Base-by-base conservation (phyloP, 2,113 vertebrate species). In the Collichthys lucidus region DNA sequence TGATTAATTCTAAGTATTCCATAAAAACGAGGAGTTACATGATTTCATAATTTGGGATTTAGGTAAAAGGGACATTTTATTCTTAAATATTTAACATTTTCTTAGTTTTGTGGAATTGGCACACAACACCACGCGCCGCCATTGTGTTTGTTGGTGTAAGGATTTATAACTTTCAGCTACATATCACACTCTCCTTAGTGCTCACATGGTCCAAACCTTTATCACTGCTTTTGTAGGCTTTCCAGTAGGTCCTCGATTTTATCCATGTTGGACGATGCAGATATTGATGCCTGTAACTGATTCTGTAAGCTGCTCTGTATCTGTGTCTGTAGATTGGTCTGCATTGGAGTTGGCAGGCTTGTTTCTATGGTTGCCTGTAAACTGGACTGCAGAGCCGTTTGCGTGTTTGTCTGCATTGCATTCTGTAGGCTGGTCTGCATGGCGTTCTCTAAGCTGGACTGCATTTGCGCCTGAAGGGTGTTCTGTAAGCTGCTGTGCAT, bases 231-330 rank as follows among this genome's bases (percentile, higher is more conserved):
- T 89, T 98, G 97, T 71, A 98, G 91, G 15, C 96, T 97, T 88
- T 98, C 98, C 11, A 99, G 95, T 88, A 99, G 94, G 82, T 98
- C 95, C 56, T 98, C 97, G 0, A 99, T 98, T 87, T 99, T 99
- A 93, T 97, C 97, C 73, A 98, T 97, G 73, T 94, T 96, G 92
- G 97, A 96, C 15, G 94, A 95, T 68, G 95, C 59, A 15, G 91
- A 86, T 86, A 93, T 86, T 1, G 92, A 89, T 1, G 88, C 87
- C 84, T 93, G 91, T 82, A 93, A 15, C 1, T 91, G 85, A 80
- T 88, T 93, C 86, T 92, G 92, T 71, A 93, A 76, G 88, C 91
- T 88, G 80, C 79, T 89, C 80, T 91, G 86, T 19, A 93, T 90
- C 81, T 90, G 86, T 47, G 89, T 86, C 80, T 91, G 91, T 24